Evolutionary conservation across 2,888 invertebrate genomes (phyloP).

Genomic region (Neuroscelio doddi): DNA sequence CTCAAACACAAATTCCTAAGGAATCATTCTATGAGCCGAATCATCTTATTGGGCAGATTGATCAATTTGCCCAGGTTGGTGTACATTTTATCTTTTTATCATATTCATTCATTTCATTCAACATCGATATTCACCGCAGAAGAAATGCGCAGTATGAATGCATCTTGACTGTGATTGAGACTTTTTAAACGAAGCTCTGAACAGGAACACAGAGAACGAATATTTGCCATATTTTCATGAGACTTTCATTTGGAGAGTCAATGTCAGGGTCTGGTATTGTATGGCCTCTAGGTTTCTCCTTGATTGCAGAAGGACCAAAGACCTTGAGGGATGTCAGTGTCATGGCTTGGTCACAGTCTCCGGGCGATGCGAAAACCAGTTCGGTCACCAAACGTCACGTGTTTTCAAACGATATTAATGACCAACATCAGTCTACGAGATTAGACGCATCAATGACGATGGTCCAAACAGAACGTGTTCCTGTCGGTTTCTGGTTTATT

Average conservation of each 20-base stretch:
- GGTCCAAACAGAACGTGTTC: background rate
- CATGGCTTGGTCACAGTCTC: constrained; percentile 57
- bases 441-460: constrained; percentile 22
- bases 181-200: no score
- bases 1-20: constrained; percentile 53
- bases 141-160: no score
- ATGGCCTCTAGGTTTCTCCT: constrained; percentile 31
- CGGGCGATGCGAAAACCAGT: constrained; percentile 61
- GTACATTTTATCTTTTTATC: background rate
- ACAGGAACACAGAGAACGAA: no score
- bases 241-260: constrained; percentile 41
- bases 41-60: constrained; percentile 56
- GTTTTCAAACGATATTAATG: constrained; percentile 36
- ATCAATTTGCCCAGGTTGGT: constrained; percentile 61
- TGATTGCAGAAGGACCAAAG: constrained; percentile 42
- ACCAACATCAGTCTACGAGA: constrained; percentile 6
- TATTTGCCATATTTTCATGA: constrained; percentile 37
- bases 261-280: constrained; percentile 42
- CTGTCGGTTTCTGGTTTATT: no score
- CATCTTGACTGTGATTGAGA: no score
- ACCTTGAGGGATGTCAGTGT: constrained; percentile 69
- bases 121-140: no score
- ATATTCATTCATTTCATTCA: no score
- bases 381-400: constrained; percentile 37
- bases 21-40: constrained; percentile 63